phyloP scores from a whole-genome alignment of 2,888 invertebrate genomes.

The Margaritifera margaritifera region DNA sequence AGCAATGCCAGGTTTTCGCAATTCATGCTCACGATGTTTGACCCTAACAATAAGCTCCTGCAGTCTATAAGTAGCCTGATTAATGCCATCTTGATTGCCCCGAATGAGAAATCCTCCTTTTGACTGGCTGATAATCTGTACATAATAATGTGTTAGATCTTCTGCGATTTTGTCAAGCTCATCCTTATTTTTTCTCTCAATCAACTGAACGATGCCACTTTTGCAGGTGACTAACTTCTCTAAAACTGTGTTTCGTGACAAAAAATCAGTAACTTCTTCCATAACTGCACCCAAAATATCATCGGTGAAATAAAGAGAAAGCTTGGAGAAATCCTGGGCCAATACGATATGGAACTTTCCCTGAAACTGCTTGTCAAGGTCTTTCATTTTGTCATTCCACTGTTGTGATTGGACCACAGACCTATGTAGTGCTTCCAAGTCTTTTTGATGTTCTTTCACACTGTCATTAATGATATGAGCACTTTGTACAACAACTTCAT shows the following conservation, averaged over 20 bases:
- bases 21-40: too few relatives aligned
- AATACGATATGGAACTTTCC: too few relatives aligned
- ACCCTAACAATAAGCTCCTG: too few relatives aligned
- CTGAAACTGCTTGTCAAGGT: neutral
- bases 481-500: too few relatives aligned
- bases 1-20: too few relatives aligned
- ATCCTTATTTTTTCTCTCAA: slow-evolving; percentile 21
- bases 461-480: too few relatives aligned
- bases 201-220: slow-evolving; percentile 17
- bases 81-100: too few relatives aligned
- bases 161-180: slow-evolving; percentile 20
- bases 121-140: slow-evolving; percentile 3
- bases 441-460: too few relatives aligned
- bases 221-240: slow-evolving; percentile 11
- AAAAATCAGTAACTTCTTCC: slow-evolving; percentile 21
- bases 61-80: too few relatives aligned
- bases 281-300: slow-evolving; percentile 15
- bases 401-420: neutral
- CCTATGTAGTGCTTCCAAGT: neutral
- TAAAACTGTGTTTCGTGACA: slow-evolving; percentile 27
- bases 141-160: slow-evolving; percentile 12
- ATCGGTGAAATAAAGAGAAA: slow-evolving; percentile 19
- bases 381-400: slow-evolving; percentile 1
- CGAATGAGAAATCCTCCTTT: too few relatives aligned
- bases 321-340: neutral